Percentiles rank a stretch among this genome's conserved stretches.
Conservation (phyloP, 2,113 vertebrate species). For the Scartelaos histophorus region DNA sequence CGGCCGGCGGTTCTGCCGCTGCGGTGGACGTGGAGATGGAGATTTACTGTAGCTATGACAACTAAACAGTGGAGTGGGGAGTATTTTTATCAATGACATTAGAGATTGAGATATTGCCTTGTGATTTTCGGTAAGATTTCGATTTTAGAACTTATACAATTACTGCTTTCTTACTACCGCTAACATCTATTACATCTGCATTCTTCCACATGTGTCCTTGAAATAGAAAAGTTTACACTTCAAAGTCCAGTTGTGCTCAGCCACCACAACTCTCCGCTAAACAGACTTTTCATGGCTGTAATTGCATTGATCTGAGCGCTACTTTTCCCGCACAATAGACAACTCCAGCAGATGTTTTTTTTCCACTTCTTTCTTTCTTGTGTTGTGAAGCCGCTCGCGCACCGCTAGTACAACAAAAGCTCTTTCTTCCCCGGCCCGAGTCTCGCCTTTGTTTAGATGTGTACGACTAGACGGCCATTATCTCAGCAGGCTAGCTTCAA, state of each 20-base stretch:
- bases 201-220: background rate
- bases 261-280: conserved; percentile 19
- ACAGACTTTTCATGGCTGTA: conserved; percentile 22
- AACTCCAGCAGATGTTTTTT: conserved; percentile 24
- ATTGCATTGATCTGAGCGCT: conserved; percentile 38
- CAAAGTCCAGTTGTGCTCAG: conserved; percentile 30
- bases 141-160: too few species aligned
- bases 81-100: too few species aligned
- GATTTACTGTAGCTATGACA: too few species aligned
- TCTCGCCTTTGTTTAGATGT: conserved; percentile 46
- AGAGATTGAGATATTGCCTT: too few species aligned
- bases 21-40: too few species aligned
- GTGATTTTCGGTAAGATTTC: too few species aligned
- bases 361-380: conserved; percentile 17
- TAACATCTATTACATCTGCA: background rate
- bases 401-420: conserved; percentile 32
- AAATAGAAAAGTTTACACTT: background rate
- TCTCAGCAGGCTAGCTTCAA: conserved; percentile 51
- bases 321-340: conserved; percentile 17
- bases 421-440: conserved; percentile 14
- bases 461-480: conserved; percentile 56
- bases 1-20: too few species aligned
- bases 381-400: conserved; percentile 21
- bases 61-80: too few species aligned
- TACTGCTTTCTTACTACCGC: background rate